These are phyloP conservation scores for Melanocharis versteri DNA, from an alignment of 2,113 vertebrate genomes.

Conservation along the genomic window DNA sequence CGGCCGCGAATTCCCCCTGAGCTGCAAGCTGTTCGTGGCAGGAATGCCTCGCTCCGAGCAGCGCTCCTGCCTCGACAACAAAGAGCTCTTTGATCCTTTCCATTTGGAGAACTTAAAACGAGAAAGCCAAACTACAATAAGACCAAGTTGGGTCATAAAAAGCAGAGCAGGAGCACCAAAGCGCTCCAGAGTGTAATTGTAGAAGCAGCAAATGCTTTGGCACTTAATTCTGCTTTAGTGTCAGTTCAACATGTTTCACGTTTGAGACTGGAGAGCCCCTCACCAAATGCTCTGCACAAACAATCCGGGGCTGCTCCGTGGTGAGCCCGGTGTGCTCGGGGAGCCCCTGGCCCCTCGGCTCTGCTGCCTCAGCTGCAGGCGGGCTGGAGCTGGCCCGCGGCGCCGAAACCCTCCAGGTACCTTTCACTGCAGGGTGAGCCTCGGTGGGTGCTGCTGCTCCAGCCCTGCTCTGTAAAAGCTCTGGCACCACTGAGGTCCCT, in stretches of 20 bases:
- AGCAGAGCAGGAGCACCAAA: conserved; percentile 41
- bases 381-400: fast-evolving
- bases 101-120: conserved; percentile 60
- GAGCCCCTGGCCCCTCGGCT: background rate
- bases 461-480: background rate
- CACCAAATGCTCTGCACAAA: conserved; percentile 66
- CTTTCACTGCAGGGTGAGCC: background rate
- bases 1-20: background rate
- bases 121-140: conserved; percentile 51
- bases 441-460: background rate
- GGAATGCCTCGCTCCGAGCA: background rate
- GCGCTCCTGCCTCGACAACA: conserved; percentile 37
- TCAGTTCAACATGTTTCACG: conserved; percentile 34
- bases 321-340: background rate
- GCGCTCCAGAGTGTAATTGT: conserved; percentile 40
- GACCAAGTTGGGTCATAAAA: conserved; percentile 67
- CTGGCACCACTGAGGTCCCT: fast-evolving
- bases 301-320: background rate
- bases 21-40: conserved; percentile 40
- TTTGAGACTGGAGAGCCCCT: background rate
- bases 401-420: background rate
- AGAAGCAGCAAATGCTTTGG: conserved; percentile 68
- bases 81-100: conserved; percentile 67
- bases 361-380: fast-evolving
- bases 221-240: conserved; percentile 56